These are phyloP conservation scores for Lycocorax pyrrhopterus DNA, from an alignment of 2,113 vertebrate genomes.

Conservation along the genomic window DNA sequence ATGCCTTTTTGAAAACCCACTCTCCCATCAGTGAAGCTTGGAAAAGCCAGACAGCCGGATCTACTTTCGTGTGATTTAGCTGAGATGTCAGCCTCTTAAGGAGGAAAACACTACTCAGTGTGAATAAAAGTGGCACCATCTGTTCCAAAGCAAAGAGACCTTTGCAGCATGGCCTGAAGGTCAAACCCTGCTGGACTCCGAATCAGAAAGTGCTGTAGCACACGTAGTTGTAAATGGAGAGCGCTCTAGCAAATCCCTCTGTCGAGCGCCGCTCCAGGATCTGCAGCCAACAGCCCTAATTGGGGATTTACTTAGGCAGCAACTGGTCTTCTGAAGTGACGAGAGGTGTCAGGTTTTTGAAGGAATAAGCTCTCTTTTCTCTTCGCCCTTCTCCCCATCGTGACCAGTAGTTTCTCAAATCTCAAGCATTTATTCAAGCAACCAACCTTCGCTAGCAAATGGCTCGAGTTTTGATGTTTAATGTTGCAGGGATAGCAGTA, in stretches of 20 bases:
- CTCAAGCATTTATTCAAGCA: conserved; percentile 38
- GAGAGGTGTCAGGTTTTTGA: conserved; percentile 1
- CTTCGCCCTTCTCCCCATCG: background rate
- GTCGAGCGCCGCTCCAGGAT: accelerated
- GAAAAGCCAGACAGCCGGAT: background rate
- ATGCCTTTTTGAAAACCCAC: background rate
- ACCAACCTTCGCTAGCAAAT: conserved; percentile 41
- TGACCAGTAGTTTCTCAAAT: conserved; percentile 46
- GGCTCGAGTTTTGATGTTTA: conserved; percentile 65
- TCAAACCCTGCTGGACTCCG: background rate
- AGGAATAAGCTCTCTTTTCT: conserved; percentile 3
- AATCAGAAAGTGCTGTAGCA: background rate
- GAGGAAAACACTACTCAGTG: background rate
- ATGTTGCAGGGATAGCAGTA: conserved; percentile 47
- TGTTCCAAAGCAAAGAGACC: background rate
- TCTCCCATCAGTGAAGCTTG: background rate
- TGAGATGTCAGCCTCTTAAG: background rate
- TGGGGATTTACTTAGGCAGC: background rate
- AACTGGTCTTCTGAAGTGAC: background rate
- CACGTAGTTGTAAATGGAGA: background rate
- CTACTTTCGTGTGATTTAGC: background rate
- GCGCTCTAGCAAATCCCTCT: background rate
- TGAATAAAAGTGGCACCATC: conserved; percentile 4
- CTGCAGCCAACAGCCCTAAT: conserved; percentile 9
- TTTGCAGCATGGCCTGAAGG: conserved; percentile 14